phyloP scores from a whole-genome alignment of 2,888 invertebrate species.

The Ditylenchus weischeri region DNA sequence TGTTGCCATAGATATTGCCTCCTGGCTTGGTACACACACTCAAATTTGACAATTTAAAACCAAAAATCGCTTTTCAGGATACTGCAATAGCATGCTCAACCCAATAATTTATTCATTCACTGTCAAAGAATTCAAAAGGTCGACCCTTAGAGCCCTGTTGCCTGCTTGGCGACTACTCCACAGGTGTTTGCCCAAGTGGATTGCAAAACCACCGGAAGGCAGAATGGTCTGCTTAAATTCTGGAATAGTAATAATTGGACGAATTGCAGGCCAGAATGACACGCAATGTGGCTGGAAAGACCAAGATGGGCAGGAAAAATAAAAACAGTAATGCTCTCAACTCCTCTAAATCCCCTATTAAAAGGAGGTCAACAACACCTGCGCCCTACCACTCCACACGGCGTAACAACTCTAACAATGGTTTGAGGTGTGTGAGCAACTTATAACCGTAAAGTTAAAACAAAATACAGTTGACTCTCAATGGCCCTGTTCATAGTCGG shows the following conservation, averaged over 20 bases:
- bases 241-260: too few relatives aligned
- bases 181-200: constrained; percentile 37
- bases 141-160: constrained; percentile 47
- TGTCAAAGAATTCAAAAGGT: constrained; percentile 58
- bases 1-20: constrained; percentile 55
- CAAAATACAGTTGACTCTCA: too few relatives aligned
- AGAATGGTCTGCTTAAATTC: neutral
- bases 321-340: neutral
- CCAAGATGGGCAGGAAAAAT: constrained; percentile 4
- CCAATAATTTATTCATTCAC: constrained; percentile 59
- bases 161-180: constrained; percentile 49
- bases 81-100: constrained; percentile 59
- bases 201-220: constrained; percentile 48
- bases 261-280: constrained; percentile 11
- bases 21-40: constrained; percentile 50
- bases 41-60: constrained; percentile 1
- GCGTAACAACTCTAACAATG: neutral
- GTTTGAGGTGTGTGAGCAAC: too few relatives aligned
- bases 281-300: constrained; percentile 32
- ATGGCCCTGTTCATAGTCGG: too few relatives aligned
- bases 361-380: constrained; percentile 6
- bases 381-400: neutral
- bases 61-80: constrained; percentile 37
- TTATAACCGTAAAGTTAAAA: too few relatives aligned
- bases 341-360: neutral